Percentiles rank a stretch among this genome's conserved stretches.
These are phyloP conservation scores for Crotalus tigris DNA, from an alignment of 2,113 vertebrate species.

Conservation along the genomic window DNA sequence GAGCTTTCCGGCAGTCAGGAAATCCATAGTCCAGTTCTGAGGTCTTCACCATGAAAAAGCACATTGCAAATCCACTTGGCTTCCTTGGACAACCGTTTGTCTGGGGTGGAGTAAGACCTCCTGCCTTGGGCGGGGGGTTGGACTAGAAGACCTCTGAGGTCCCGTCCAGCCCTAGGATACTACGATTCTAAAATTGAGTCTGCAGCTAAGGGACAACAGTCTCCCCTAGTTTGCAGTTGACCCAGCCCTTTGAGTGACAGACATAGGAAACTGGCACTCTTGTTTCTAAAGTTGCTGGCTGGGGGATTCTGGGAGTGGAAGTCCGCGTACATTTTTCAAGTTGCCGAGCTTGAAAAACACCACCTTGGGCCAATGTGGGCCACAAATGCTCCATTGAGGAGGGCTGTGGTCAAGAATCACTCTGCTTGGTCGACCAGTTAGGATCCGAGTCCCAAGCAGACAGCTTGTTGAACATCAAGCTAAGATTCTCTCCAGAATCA, in stretches of 20 bases:
- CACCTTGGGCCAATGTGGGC: neutral
- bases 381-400: neutral
- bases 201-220: too few species aligned
- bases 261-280: neutral
- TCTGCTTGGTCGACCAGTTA: neutral
- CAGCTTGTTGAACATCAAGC: neutral
- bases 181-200: neutral
- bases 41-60: neutral
- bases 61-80: neutral
- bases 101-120: neutral
- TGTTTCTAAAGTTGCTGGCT: neutral
- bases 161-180: neutral
- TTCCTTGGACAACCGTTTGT: neutral
- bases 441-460: neutral
- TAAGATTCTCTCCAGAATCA: neutral
- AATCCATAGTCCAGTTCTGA: neutral
- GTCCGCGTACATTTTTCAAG: neutral
- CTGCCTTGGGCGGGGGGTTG: neutral
- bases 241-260: neutral
- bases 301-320: neutral
- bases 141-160: neutral
- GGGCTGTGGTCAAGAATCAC: neutral
- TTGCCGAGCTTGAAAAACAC: neutral
- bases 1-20: neutral
- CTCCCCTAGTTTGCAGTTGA: neutral